These are phyloP conservation scores for Whitmania pigra DNA, from an alignment of 1,140 invertebrate genomes.

Conservation along the genomic window DNA sequence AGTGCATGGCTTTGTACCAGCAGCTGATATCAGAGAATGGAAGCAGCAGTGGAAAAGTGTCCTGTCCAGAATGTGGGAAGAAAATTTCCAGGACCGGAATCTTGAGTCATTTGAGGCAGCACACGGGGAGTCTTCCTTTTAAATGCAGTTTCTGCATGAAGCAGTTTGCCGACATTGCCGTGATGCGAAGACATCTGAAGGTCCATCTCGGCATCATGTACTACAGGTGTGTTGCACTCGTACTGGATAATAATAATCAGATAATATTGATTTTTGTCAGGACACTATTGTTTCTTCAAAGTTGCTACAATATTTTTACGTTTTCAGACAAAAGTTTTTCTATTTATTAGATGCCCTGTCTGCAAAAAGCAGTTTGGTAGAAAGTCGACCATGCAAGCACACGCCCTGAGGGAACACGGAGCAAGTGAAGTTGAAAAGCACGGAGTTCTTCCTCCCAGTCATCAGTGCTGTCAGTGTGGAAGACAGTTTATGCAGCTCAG, in stretches of 20 bases:
- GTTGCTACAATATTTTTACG: no score
- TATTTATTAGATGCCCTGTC: not conserved
- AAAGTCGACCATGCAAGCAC: not conserved
- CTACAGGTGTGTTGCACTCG: not conserved
- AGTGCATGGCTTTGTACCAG: not conserved
- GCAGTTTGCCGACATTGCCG: slow-evolving; percentile 12
- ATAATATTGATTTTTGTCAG: no score
- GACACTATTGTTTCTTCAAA: no score
- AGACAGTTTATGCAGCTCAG: slow-evolving; percentile 13
- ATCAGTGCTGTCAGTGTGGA: slow-evolving; percentile 10
- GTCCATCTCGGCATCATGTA: slow-evolving; percentile 12
- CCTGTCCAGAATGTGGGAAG: slow-evolving; percentile 14
- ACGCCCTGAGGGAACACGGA: slow-evolving; percentile 10
- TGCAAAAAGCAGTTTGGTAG: slow-evolving; percentile 5
- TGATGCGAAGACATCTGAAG: slow-evolving; percentile 12
- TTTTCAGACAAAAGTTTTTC: no score
- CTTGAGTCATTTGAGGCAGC: not conserved
- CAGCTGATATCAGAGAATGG: not conserved
- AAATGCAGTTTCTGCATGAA: slow-evolving; percentile 7
- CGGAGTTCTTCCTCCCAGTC: not conserved
- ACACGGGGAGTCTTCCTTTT: slow-evolving; percentile 11
- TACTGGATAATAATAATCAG: no score
- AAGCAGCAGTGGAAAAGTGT: not conserved
- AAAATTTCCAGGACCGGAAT: slow-evolving; percentile 6
- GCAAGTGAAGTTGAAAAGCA: not conserved